Conservation (phyloP, 2,113 vertebrate species). For the Colaptes auratus region DNA sequence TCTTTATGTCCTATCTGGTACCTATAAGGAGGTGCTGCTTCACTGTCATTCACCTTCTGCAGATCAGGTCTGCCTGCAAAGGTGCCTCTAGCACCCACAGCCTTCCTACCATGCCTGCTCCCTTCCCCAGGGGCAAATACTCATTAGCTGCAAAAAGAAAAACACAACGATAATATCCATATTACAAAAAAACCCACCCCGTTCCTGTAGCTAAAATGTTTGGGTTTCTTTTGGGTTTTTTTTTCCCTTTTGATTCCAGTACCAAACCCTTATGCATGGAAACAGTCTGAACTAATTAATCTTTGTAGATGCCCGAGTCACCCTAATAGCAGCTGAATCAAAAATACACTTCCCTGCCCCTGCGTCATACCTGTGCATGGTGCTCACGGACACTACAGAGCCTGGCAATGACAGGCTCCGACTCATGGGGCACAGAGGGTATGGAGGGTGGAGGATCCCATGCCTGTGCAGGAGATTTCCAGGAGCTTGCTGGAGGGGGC, state of each 20-base stretch:
- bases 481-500: not conserved
- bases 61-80: not conserved
- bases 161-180: not conserved
- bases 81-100: accelerated
- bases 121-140: not conserved
- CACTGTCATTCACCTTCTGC: not conserved
- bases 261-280: not conserved
- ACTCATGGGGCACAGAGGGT: not conserved
- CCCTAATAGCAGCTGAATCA: not conserved
- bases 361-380: accelerated
- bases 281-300: not conserved
- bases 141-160: not conserved
- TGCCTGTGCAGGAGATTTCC: not conserved
- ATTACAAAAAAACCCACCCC: not conserved
- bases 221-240: not conserved
- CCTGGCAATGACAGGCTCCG: not conserved
- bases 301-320: not conserved
- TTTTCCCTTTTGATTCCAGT: not conserved
- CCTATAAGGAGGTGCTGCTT: not conserved
- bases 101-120: not conserved
- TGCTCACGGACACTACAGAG: not conserved
- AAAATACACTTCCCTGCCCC: not conserved
- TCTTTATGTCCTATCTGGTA: not conserved
- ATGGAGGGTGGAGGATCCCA: not conserved
- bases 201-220: not conserved